These are phyloP conservation scores for Calliphora vicina DNA, from an alignment of 1,140 invertebrate species.

Conservation along the genomic window DNA sequence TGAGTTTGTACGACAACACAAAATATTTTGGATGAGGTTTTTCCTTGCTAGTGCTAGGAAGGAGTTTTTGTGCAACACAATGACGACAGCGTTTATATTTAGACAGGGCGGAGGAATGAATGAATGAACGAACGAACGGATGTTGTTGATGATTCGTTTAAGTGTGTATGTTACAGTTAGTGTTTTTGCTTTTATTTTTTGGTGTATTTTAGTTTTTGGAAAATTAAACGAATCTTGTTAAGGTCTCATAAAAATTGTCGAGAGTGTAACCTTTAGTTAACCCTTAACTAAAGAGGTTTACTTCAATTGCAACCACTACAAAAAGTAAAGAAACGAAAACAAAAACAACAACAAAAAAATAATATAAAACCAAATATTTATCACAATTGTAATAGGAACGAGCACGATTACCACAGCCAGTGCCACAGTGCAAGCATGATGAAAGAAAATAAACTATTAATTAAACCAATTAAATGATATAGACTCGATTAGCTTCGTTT, in stretches of 20 bases:
- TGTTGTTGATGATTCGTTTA: slow-evolving; percentile 25
- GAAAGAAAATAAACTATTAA: neutral
- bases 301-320: neutral
- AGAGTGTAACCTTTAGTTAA: slow-evolving; percentile 4
- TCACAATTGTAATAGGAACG: neutral
- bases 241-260: slow-evolving; percentile 8
- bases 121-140: too few species aligned
- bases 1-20: neutral
- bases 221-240: neutral
- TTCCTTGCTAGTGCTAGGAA: neutral
- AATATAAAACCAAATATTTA: neutral
- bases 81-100: slow-evolving; percentile 12
- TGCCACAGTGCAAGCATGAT: neutral
- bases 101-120: neutral
- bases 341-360: too few species aligned
- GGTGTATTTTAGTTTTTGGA: neutral
- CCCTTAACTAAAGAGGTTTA: neutral
- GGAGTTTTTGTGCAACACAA: neutral
- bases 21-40: neutral
- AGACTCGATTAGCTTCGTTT: neutral
- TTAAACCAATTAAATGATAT: neutral
- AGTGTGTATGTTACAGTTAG: neutral
- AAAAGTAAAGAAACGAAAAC: neutral
- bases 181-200: neutral
- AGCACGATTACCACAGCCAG: neutral